Base-by-base conservation (phyloP, 2,888 invertebrate genomes). In the Drosophila setosimentum region DNA sequence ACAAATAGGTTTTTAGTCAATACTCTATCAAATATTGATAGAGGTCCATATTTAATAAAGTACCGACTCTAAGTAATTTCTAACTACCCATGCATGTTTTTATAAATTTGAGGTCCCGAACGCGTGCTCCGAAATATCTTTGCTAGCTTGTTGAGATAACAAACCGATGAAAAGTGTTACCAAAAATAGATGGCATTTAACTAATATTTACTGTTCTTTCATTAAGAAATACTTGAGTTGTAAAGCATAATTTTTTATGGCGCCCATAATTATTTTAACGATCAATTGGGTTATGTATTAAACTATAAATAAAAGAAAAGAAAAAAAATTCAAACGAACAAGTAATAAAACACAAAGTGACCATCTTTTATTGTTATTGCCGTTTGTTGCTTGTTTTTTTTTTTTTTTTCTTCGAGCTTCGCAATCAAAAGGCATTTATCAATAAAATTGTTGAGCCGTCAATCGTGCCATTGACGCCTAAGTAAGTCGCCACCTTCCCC, bases 241-340 rank as follows among this genome's bases (percentile, higher is more conserved):
- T 85, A 70, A 76, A 42, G 61, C 65, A 42, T 59, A 78, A 85
- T 85, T 89, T 82, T 89, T 84, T 78, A 84, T 82, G 77, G 51
- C 79, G 35, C 48, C 79, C 86, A 91, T 92, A 92, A 91, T 87
- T 89, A 91, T 81, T 82, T 87, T 87, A 82, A 91, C 87, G 88
- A 90, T 89, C 91, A 90, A 91, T 90, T 91, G 82, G 74, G 80
- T 85, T 91, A 91, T 89, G 85, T 82, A 81, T 83, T 67, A 65
- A 63, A 62, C 58, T 33, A 67, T 67, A 68, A 57, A 68, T 40
- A 50, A 57, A 50, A 49, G 48, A 58, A 68, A 35, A 8, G 33
- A 35, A 68, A 33, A 55, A 40, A 27, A 48, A 68, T 21, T 16
- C 24, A 24, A 16, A 8, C 45, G 27, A 45, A 45, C 24, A 45